Percentiles rank a stretch among this genome's conserved stretches.
Evolutionary conservation across 2,113 vertebrate species (phyloP).

Genomic region (Gallinago undulata): DNA sequence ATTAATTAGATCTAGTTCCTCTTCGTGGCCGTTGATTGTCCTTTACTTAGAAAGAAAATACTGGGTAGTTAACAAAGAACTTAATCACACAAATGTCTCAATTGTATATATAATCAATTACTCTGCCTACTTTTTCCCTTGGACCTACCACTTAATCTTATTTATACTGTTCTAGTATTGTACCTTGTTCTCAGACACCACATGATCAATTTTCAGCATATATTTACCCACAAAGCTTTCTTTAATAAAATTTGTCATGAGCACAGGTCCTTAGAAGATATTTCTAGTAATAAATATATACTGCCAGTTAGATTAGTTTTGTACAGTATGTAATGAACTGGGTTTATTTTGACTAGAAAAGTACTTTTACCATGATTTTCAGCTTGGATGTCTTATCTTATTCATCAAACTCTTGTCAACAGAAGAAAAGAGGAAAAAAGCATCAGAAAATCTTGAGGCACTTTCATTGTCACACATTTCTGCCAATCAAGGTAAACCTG

Average conservation of each 20-base stretch:
- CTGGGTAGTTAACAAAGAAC: not conserved
- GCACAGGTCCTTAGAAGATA: not conserved
- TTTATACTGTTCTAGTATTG: not conserved
- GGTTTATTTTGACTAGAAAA: not conserved
- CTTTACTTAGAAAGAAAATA: slow-evolving; percentile 17
- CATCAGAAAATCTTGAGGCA: not conserved
- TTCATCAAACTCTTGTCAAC: slow-evolving; percentile 27
- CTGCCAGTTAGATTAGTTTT: not conserved
- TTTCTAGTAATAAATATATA: slow-evolving; percentile 1
- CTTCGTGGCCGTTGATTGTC: slow-evolving; percentile 14
- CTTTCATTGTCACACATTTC: slow-evolving; percentile 7
- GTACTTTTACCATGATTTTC: not conserved
- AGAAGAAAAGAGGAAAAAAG: not conserved
- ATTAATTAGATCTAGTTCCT: slow-evolving; percentile 38
- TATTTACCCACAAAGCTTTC: slow-evolving; percentile 1
- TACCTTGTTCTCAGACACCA: not conserved
- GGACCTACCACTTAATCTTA: slow-evolving; percentile 1
- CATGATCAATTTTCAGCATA: not conserved
- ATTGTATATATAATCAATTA: slow-evolving; percentile 5
- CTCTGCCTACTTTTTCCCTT: not conserved
- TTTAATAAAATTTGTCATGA: slow-evolving; percentile 6
- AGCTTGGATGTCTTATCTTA: not conserved
- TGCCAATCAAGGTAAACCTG: slow-evolving; percentile 41
- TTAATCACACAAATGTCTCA: not conserved
- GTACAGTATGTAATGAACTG: not conserved